Evolutionary conservation across 2,888 invertebrate genomes (phyloP), one percentile per base, ranked within the genome.

Genomic region (Dynastes hyllus): DNA sequence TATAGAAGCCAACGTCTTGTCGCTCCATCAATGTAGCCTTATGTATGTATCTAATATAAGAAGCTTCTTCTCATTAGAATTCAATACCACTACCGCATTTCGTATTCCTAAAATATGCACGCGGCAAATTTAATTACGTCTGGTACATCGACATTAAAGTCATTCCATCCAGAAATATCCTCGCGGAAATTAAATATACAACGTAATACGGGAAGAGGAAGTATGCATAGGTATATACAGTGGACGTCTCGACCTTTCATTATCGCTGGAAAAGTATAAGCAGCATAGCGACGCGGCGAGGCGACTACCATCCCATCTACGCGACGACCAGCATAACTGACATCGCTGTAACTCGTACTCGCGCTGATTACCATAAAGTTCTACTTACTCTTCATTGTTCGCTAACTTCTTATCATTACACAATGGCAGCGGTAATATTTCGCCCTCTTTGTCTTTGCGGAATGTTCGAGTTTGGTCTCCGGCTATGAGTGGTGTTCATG

Each of bases 301-400:
- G 5, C 32, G 32, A 6, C 32, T 0, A 37, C 6, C 5, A 37
- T 8, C 9, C 45, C 45, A 45, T 45, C 45, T 45, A 45, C 45
- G 32, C 5, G 45, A 37, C 66, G 9, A 5, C 16, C 13, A 37
- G 66, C 66, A 40, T 66, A 66, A n/a, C 45, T 6, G 65, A 67
- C 45, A 16, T n/a, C 67, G 45, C 11, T 27, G 50, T 69, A 69
- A 51, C 51, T 61, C 22, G 29, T 29, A 8, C 61, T 29, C 61
- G 22, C 61, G 55, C 40, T 50, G 69, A 69, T 69, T 69, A 69
- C 69, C 69, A 69, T 69, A 69, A 69, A 69, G 69, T 69, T 69
- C 50, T 69, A 69, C 69, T 69, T 69, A 69, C 50, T 69, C 69
- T 69, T 69, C 69, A 45, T 69, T 69, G 69, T 69, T 69, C 51